A percentile compares a stretch with the other conserved stretches of the same genome.
These are phyloP conservation scores for Pampus argenteus DNA, from an alignment of 2,797 vertebrate species.

Conservation along the genomic window DNA sequence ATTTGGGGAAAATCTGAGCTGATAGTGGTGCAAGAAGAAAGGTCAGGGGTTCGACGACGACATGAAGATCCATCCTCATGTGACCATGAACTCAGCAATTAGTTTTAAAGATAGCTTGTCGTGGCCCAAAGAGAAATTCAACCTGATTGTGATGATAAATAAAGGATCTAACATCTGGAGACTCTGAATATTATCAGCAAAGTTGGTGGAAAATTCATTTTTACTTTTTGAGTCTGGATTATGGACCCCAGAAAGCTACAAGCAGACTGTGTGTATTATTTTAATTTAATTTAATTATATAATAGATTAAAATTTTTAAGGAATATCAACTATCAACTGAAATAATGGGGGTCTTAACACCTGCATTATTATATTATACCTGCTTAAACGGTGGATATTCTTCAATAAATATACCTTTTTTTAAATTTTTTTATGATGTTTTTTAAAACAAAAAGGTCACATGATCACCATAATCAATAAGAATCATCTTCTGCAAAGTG, in stretches of 20 bases:
- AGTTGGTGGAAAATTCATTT: not conserved
- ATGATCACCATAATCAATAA: not conserved
- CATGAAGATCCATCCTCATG: not conserved
- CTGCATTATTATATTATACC: no score
- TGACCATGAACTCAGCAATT: not conserved
- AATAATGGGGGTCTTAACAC: not conserved
- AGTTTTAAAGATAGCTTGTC: not conserved
- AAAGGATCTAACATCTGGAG: not conserved
- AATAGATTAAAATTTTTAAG: not conserved
- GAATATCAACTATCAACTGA: not conserved
- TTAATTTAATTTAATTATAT: not conserved
- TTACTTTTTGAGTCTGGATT: not conserved
- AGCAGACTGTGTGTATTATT: not conserved
- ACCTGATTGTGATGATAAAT: not conserved
- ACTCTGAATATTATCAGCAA: not conserved
- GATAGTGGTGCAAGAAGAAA: no score
- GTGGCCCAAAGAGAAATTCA: not conserved
- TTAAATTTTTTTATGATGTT: no score
- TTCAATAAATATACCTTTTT: not conserved
- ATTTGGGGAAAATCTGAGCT: not conserved
- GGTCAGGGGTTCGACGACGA: no score
- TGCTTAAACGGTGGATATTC: not conserved
- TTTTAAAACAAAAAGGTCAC: conserved; percentile 12
- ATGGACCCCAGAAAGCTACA: not conserved
- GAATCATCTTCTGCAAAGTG: conserved; percentile 5